phyloP scores from a whole-genome alignment of 2,797 vertebrate species.

The Ispidina picta region DNA sequence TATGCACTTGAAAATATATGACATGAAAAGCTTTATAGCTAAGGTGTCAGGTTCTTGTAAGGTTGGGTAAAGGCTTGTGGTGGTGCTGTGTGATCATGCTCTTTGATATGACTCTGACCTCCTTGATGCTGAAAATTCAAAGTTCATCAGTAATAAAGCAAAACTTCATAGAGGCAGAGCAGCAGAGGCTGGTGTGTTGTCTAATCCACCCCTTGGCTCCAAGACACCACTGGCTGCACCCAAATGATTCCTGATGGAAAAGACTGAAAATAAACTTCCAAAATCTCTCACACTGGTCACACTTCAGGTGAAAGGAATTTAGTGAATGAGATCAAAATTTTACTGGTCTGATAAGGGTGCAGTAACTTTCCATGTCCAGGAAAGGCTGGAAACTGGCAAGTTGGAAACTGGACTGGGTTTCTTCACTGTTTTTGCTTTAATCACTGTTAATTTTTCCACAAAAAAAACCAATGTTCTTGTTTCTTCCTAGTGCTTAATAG shows the following conservation, averaged over 20 bases:
- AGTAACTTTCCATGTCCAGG: neutral
- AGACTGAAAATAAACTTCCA: neutral
- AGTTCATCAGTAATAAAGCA: neutral
- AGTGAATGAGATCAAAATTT: neutral
- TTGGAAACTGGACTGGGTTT: neutral
- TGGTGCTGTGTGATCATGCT: neutral
- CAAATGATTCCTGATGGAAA: neutral
- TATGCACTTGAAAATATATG: neutral
- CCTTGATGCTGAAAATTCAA: neutral
- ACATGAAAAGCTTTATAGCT: neutral
- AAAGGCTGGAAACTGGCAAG: neutral
- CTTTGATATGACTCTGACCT: neutral
- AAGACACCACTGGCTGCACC: neutral
- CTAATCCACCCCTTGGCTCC: neutral
- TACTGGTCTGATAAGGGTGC: accelerated
- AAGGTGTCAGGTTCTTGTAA: neutral
- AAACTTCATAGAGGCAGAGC: neutral
- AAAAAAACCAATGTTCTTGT: neutral
- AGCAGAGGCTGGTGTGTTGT: neutral
- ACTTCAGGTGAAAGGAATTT: neutral
- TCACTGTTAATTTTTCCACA: neutral
- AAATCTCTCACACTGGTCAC: neutral
- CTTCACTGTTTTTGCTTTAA: neutral
- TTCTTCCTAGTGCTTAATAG: neutral
- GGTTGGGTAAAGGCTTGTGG: neutral